A percentile compares a stretch with the other conserved stretches of the same genome.
phyloP scores from a whole-genome alignment of 2,113 vertebrate genomes.

The Cavia aperea region DNA sequence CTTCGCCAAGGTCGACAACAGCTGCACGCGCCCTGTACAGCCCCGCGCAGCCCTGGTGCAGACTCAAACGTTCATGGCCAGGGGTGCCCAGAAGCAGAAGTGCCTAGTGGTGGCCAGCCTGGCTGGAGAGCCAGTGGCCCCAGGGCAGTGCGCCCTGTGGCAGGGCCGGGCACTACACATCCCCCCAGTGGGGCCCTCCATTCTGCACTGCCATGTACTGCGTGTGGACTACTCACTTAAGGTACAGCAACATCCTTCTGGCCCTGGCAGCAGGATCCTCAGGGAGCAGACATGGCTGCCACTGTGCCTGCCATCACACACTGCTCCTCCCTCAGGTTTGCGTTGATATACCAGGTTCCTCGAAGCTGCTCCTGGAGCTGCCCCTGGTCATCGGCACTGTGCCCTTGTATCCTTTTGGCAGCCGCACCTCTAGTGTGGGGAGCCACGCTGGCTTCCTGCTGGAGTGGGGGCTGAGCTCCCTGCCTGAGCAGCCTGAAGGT shows the following conservation, averaged over 20 bases:
- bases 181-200: constrained; percentile 91
- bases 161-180: constrained; percentile 91
- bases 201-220: constrained; percentile 92
- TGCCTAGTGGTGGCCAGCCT: constrained; percentile 87
- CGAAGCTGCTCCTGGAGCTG: constrained; percentile 92
- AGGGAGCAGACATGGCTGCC: neutral
- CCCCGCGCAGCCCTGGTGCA: constrained; percentile 92
- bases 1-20: constrained; percentile 93
- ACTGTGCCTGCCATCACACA: accelerated
- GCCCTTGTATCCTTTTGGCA: constrained; percentile 88
- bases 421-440: constrained; percentile 90
- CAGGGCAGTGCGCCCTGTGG: constrained; percentile 85
- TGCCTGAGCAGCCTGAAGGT: constrained; percentile 89
- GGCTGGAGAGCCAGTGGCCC: constrained; percentile 80
- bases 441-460: constrained; percentile 88
- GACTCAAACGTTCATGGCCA: constrained; percentile 92
- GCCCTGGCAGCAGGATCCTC: accelerated
- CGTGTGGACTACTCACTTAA: constrained; percentile 92
- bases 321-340: constrained; percentile 79
- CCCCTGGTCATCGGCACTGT: constrained; percentile 95
- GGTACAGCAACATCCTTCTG: constrained; percentile 72
- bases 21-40: constrained; percentile 82
- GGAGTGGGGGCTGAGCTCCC: constrained; percentile 85
- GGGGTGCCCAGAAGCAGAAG: constrained; percentile 94
- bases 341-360: constrained; percentile 90